These are phyloP conservation scores for Gallinago media DNA, from an alignment of 2,113 vertebrate genomes.

Conservation along the genomic window DNA sequence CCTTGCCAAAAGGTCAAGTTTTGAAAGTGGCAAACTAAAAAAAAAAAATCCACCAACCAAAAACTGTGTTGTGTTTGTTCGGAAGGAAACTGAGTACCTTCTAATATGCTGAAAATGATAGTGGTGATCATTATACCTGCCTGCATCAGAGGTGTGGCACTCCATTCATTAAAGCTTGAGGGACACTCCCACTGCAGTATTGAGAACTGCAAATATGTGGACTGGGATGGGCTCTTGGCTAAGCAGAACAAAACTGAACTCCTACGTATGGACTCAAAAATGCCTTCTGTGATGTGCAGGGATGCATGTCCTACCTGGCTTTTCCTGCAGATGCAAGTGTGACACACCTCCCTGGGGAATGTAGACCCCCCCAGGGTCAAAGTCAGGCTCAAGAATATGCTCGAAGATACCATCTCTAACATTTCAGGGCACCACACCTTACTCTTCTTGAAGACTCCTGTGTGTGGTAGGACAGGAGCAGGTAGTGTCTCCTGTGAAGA, in stretches of 20 bases:
- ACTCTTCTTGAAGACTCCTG: neutral
- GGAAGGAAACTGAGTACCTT: neutral
- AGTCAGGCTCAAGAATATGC: neutral
- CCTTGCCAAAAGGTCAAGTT: neutral
- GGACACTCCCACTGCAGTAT: neutral
- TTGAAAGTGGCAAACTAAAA: neutral
- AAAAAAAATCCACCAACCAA: no score
- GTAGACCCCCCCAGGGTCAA: neutral
- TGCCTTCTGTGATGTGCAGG: neutral
- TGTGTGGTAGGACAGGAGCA: neutral
- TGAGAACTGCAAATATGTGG: neutral
- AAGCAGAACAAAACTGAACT: neutral
- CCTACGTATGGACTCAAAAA: accelerated
- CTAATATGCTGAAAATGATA: neutral
- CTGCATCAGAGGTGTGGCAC: neutral
- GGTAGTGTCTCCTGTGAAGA: neutral
- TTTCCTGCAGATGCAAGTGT: neutral
- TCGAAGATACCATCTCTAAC: neutral
- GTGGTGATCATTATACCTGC: neutral
- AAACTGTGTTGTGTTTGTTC: neutral
- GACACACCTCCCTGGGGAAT: neutral
- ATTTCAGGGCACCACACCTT: neutral
- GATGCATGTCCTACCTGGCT: neutral
- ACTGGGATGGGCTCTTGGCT: neutral
- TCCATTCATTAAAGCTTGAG: neutral